phyloP scores from a whole-genome alignment of 1,140 invertebrate species.

The Diplogasteroides magnus region DNA sequence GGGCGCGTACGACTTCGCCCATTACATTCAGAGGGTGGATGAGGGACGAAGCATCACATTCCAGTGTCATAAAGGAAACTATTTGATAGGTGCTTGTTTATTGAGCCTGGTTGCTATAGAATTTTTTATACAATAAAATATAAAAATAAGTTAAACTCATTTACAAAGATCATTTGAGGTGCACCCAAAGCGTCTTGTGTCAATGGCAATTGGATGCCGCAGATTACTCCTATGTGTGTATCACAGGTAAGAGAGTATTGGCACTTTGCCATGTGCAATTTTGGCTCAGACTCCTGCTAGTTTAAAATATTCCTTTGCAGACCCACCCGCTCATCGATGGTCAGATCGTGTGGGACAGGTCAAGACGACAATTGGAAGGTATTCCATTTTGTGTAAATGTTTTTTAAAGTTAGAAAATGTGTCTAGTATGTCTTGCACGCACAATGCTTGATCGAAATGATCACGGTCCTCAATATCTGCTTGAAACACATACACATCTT shows the following conservation, averaged over 20 bases:
- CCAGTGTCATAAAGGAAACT: slow-evolving; percentile 84
- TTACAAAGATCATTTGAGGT: slow-evolving; percentile 58
- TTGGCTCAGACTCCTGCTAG: neutral
- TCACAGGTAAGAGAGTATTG: slow-evolving; percentile 7
- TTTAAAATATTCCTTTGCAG: slow-evolving; percentile 10
- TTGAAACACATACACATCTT: slow-evolving; percentile 4
- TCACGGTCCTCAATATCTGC: neutral
- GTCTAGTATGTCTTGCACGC: neutral
- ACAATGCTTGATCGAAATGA: neutral
- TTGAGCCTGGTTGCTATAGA: no score
- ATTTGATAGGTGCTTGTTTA: slow-evolving; percentile 63
- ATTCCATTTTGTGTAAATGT: neutral
- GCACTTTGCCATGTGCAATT: no score
- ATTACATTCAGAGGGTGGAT: slow-evolving; percentile 70
- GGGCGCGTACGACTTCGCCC: slow-evolving; percentile 92
- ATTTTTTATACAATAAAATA: no score
- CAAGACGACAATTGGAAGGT: slow-evolving; percentile 18
- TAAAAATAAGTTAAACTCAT: no score
- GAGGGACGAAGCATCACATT: slow-evolving; percentile 90
- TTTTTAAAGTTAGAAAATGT: slow-evolving; percentile 3
- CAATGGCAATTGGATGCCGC: slow-evolving; percentile 78
- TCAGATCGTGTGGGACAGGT: slow-evolving; percentile 32
- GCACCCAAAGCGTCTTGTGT: slow-evolving; percentile 87
- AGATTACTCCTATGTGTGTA: slow-evolving; percentile 57
- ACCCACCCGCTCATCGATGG: slow-evolving; percentile 39